Conservation (phyloP, 2,888 invertebrate species). For the Protophormia terraenovae region DNA sequence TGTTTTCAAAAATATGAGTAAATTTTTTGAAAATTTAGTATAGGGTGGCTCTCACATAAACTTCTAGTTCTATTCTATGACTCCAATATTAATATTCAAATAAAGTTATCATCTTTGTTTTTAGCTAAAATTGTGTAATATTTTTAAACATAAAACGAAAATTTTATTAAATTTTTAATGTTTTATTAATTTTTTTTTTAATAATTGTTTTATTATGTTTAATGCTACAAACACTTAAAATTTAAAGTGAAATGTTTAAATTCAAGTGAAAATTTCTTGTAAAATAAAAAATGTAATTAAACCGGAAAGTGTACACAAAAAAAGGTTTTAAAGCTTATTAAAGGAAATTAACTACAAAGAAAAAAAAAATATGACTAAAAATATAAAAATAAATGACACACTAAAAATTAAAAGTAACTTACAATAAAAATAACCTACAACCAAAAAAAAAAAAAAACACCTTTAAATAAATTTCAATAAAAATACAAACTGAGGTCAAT, state of each 20-base stretch:
- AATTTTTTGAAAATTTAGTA: no score
- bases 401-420: conserved; percentile 7
- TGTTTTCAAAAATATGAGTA: no score
- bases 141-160: no score
- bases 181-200: no score
- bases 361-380: not conserved
- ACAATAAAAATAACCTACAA: not conserved
- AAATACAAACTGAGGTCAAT: conserved; percentile 39
- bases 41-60: no score
- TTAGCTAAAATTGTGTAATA: no score
- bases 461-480: conserved; percentile 20
- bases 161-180: no score
- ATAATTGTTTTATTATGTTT: no score
- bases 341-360: not conserved
- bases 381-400: conserved; percentile 35
- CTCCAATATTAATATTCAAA: no score
- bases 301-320: conserved; percentile 5
- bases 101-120: no score
- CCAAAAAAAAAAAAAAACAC: conserved; percentile 13
- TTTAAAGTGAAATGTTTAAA: not conserved
- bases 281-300: not conserved
- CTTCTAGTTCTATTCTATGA: no score
- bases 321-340: conserved; percentile 1
- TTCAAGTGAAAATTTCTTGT: not conserved
- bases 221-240: no score